phyloP scores from a whole-genome alignment of 1,140 invertebrate species.

The Drosophila lacteicornis region DNA sequence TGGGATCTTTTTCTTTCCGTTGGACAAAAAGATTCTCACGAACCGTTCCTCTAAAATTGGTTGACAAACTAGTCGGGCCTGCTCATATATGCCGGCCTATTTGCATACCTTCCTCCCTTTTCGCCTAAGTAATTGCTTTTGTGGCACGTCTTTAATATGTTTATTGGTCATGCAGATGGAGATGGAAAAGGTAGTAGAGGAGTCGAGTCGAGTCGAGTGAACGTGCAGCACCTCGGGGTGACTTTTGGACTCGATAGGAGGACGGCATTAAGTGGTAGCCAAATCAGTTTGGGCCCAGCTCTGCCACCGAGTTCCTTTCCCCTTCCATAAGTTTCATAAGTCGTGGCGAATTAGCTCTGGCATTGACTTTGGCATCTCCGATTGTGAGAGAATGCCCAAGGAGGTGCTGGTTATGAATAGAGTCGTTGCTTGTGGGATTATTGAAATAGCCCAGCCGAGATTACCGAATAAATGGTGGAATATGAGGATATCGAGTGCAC shows the following conservation, averaged over 20 bases:
- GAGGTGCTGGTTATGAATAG: slow-evolving; percentile 42
- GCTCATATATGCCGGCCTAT: slow-evolving; percentile 56
- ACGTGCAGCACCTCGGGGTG: slow-evolving; percentile 65
- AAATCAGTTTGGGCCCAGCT: slow-evolving; percentile 51
- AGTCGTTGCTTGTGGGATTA: slow-evolving; percentile 13
- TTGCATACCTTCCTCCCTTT: slow-evolving; percentile 42
- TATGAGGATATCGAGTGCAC: not conserved
- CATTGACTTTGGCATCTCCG: slow-evolving; percentile 62
- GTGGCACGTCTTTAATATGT: slow-evolving; percentile 62
- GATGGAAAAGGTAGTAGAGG: not conserved
- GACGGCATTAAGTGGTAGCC: slow-evolving; percentile 71
- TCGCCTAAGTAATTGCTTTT: slow-evolving; percentile 55
- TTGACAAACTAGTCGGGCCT: slow-evolving; percentile 71
- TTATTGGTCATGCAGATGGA: slow-evolving; percentile 44
- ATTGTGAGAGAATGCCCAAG: slow-evolving; percentile 64
- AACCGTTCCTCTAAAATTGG: slow-evolving; percentile 68
- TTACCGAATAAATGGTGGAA: not conserved
- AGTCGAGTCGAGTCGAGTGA: slow-evolving; percentile 12
- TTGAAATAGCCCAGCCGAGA: slow-evolving; percentile 13
- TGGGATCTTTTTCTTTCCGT: slow-evolving; percentile 46
- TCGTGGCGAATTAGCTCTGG: slow-evolving; percentile 50
- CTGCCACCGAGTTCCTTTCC: slow-evolving; percentile 44
- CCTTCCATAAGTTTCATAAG: not conserved
- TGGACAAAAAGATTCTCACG: slow-evolving; percentile 73
- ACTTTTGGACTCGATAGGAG: slow-evolving; percentile 38